phyloP scores from a whole-genome alignment of 2,888 invertebrate genomes.

The Aphidius colemani region DNA sequence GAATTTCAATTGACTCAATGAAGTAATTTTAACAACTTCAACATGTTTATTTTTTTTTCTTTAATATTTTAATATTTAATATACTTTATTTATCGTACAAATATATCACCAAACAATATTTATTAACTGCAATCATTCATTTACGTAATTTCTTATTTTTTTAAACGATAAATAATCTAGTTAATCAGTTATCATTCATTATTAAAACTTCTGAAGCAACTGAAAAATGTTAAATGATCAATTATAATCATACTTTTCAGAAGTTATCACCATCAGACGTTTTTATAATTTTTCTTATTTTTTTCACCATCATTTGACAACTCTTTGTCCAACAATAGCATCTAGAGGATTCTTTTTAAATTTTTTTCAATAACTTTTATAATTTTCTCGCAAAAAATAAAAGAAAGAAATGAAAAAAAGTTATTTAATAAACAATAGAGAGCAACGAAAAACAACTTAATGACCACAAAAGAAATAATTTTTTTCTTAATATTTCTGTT shows the following conservation, averaged over 20 bases:
- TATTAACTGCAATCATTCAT: conserved; percentile 41
- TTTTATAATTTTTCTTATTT: neutral
- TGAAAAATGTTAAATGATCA: too few species aligned
- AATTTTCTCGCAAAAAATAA: conserved; percentile 1
- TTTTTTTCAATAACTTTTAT: neutral
- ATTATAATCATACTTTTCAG: too few species aligned
- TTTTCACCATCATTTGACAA: neutral
- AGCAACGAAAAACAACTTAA: neutral
- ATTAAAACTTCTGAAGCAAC: too few species aligned
- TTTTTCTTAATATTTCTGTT: conserved; percentile 8
- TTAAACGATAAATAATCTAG: conserved; percentile 23
- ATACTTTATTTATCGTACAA: conserved; percentile 51
- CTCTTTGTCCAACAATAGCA: too few species aligned
- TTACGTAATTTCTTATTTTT: conserved; percentile 15
- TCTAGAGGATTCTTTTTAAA: neutral
- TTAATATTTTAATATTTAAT: conserved; percentile 23
- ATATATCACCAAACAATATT: conserved; percentile 55
- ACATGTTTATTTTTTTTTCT: neutral
- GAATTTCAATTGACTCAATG: too few species aligned
- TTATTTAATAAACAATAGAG: neutral
- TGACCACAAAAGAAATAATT: neutral
- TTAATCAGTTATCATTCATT: conserved; percentile 21
- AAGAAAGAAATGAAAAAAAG: conserved; percentile 21
- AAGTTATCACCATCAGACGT: neutral
- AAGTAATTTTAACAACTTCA: too few species aligned